These are phyloP conservation scores for Amblyornis subalaris DNA, from an alignment of 2,113 vertebrate genomes.

Conservation along the genomic window DNA sequence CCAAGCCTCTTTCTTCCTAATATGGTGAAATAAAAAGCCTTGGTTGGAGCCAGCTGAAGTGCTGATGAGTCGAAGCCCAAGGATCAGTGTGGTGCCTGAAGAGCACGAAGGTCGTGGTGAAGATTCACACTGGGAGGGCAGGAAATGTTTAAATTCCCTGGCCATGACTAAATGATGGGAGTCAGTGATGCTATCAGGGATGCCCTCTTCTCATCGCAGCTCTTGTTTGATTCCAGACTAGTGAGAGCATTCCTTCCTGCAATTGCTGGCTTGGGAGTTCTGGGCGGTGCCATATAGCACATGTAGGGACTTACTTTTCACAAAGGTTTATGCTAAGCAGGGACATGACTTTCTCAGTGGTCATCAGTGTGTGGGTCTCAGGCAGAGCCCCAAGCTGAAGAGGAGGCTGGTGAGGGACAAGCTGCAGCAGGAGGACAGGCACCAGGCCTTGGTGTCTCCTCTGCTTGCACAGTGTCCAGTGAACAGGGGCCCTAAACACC, in stretches of 20 bases:
- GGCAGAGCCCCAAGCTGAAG: neutral
- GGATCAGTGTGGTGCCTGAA: neutral
- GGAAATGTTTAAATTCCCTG: conserved; percentile 55
- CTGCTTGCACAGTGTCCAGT: neutral
- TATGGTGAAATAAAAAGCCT: conserved; percentile 58
- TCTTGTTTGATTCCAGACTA: neutral
- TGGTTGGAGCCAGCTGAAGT: neutral
- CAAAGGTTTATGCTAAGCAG: neutral
- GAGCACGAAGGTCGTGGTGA: neutral
- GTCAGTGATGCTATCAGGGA: neutral
- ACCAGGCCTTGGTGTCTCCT: fast-evolving
- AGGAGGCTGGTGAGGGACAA: neutral
- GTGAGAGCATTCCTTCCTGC: neutral
- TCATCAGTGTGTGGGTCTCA: neutral
- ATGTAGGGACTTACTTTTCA: neutral
- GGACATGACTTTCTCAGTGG: neutral
- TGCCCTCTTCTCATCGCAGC: neutral
- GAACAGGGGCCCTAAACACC: neutral
- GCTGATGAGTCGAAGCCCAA: neutral
- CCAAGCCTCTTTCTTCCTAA: conserved; percentile 54
- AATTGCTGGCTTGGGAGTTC: neutral
- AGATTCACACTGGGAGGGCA: conserved; percentile 11
- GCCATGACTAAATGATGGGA: conserved; percentile 2
- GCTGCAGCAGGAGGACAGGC: neutral
- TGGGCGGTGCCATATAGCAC: neutral